Percentiles rank a stretch among this genome's conserved stretches.
Evolutionary conservation across 2,113 vertebrate species (phyloP).

Genomic region (Psilopsiagon aymara): DNA sequence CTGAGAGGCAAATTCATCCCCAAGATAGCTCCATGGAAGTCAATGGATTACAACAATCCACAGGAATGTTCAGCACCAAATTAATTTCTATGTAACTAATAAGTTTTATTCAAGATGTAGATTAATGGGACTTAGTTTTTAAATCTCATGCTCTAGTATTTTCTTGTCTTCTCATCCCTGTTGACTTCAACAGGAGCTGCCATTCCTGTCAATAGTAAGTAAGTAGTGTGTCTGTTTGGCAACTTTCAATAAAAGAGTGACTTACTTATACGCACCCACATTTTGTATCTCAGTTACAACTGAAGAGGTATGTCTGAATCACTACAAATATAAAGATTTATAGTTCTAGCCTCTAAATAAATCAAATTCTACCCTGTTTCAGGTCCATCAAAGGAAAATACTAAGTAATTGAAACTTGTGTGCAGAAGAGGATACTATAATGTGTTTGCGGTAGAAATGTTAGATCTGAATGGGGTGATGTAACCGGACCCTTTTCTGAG

Average conservation of each 20-base stretch:
- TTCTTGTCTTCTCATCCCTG: neutral
- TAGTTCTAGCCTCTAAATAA: neutral
- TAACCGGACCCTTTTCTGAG: neutral
- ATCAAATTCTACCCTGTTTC: neutral
- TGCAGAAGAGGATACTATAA: neutral
- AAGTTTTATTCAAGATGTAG: neutral
- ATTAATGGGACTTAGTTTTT: neutral
- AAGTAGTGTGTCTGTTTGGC: neutral
- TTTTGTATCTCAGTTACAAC: neutral
- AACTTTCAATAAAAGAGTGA: neutral
- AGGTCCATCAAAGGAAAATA: neutral
- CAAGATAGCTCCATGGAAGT: neutral
- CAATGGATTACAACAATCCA: neutral
- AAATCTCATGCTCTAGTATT: neutral
- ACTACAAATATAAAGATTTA: neutral
- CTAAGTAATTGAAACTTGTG: neutral
- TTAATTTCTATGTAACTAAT: neutral
- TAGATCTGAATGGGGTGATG: neutral
- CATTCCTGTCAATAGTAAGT: neutral
- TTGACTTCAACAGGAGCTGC: neutral
- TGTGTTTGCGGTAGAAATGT: neutral
- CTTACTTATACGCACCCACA: neutral
- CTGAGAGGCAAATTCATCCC: neutral
- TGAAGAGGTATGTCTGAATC: neutral
- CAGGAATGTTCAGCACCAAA: neutral